Conservation (phyloP, 2,888 invertebrate species). For the Apamea crenata region DNA sequence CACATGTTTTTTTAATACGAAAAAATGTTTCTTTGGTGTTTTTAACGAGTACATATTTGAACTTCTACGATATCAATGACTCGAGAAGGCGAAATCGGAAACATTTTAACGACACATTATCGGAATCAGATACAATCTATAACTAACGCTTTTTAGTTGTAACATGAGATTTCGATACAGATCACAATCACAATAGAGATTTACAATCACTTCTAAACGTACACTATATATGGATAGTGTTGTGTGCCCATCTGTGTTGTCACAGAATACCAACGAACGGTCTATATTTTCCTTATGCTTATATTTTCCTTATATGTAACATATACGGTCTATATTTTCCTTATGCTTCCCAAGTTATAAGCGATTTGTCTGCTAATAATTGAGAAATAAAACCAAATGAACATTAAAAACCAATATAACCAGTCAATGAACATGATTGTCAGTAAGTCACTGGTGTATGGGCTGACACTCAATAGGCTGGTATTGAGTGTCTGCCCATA, state of each 20-base stretch:
- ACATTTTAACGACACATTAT: slow-evolving; percentile 38
- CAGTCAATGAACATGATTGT: neutral
- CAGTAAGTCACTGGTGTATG: too few relatives aligned
- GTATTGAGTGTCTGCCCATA: too few relatives aligned
- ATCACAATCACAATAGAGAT: slow-evolving; percentile 54
- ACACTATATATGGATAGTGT: neutral
- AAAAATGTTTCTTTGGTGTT: neutral
- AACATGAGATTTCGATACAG: slow-evolving; percentile 42
- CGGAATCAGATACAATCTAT: slow-evolving; percentile 27
- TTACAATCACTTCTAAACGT: neutral
- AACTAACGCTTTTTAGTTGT: slow-evolving; percentile 25
- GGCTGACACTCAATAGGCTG: too few relatives aligned
- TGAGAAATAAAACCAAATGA: neutral
- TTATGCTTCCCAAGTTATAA: neutral
- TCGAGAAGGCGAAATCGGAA: neutral
- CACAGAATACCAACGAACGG: neutral
- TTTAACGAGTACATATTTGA: slow-evolving; percentile 13
- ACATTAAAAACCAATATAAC: neutral
- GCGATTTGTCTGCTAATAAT: neutral
- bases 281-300: neutral
- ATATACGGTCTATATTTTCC: neutral
- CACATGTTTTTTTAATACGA: slow-evolving; percentile 16
- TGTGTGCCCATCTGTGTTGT: slow-evolving; percentile 1
- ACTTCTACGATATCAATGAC: neutral
- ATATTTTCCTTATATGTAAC: neutral